Percentiles rank a stretch among this genome's conserved stretches.
Evolutionary conservation across 2,797 vertebrate species (phyloP).

Genomic region (Aythya fuligula): DNA sequence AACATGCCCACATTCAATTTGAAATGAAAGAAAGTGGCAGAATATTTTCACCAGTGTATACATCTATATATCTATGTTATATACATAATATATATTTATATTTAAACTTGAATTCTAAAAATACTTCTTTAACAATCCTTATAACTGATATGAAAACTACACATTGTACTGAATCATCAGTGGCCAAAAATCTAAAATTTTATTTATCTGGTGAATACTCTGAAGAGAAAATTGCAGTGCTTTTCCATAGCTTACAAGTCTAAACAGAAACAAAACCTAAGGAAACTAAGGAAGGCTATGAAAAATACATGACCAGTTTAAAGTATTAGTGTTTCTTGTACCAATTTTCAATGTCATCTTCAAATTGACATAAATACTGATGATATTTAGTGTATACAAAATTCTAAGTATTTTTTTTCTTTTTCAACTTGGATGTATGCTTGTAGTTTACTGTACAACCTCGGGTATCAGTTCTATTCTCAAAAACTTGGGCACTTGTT

Average conservation of each 20-base stretch:
- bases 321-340: not conserved
- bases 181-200: not conserved
- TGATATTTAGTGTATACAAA: not conserved
- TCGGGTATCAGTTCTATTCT: not conserved
- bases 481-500: not conserved
- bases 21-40: not conserved
- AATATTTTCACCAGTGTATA: not conserved
- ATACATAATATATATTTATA: not conserved
- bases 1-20: not conserved
- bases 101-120: not conserved
- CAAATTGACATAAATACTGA: not conserved
- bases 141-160: not conserved
- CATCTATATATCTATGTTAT: too few species aligned
- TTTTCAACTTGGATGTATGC: not conserved
- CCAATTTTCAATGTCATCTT: not conserved
- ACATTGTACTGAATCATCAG: not conserved
- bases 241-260: not conserved
- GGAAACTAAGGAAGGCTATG: not conserved
- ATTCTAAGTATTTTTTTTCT: not conserved
- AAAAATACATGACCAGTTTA: not conserved
- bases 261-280: not conserved
- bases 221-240: not conserved
- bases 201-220: not conserved
- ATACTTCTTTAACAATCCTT: not conserved
- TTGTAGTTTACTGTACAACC: conserved; percentile 13